Conservation (phyloP, 2,888 invertebrate species). For the Drosophila nr. perissopoda region DNA sequence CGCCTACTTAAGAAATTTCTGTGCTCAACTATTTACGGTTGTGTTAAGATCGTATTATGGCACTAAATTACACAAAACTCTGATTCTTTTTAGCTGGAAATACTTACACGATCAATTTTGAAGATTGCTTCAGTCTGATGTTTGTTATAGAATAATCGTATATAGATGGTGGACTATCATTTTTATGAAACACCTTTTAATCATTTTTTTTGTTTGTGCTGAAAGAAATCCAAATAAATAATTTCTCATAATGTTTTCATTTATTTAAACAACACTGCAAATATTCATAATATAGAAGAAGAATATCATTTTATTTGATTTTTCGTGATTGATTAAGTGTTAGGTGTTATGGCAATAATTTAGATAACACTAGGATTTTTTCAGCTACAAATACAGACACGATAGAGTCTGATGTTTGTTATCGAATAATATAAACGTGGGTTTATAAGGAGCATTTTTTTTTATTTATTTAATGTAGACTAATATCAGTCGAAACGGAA, state of each 20-base stretch:
- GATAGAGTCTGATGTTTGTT: neutral
- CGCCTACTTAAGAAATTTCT: slow-evolving; percentile 71
- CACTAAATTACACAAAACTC: slow-evolving; percentile 30
- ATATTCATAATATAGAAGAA: neutral
- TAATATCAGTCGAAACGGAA: neutral
- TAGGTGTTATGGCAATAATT: neutral
- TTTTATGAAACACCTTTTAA: neutral
- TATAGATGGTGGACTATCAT: neutral
- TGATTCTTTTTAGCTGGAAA: slow-evolving; percentile 16
- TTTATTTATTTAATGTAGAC: neutral
- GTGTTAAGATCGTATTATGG: slow-evolving; percentile 26
- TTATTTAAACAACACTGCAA: neutral
- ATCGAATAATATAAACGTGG: neutral
- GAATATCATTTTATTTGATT: neutral
- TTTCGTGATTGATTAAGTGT: neutral
- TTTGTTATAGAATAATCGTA: neutral
- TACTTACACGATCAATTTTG: neutral
- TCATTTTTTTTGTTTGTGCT: neutral
- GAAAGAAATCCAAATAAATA: neutral
- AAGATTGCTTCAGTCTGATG: neutral
- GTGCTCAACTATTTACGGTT: slow-evolving; percentile 35
- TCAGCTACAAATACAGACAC: neutral
- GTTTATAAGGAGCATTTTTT: rapidly evolving
- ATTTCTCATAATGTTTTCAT: neutral
- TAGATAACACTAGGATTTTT: neutral